Base-by-base conservation (phyloP, 2,888 invertebrate genomes). In the Drosophila phalerata region DNA sequence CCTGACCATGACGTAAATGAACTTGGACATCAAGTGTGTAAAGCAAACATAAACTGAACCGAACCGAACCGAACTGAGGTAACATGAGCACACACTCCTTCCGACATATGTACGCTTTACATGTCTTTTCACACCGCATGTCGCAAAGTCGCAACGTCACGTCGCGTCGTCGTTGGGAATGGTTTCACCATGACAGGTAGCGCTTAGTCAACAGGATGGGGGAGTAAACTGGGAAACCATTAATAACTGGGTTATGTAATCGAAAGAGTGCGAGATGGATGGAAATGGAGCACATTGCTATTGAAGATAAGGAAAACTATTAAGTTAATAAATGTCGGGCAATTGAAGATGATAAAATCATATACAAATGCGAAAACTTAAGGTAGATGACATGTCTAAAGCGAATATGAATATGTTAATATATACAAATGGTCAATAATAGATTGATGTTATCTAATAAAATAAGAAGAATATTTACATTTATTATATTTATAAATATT, bases 121-220 rank as follows among this genome's bases (percentile, higher is more conserved):
- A 84, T 85, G 75, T 85, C 71, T 70, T 78, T 69, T 11, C 66
- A 65, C 51, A 68, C 73, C 64, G 52, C 81, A 56, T 77, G 88
- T 81, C 89, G 85, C 70, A 82, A 74, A 88, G 88, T 79, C 88
- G 85, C 79, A 71, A 75, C 73, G 71, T 84, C 89, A 87, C 75
- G 87, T n/a, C 15, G 17, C 38, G 5, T 45, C 60, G 22, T 40
- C 45, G 10, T 28, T 19, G 47, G 22, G 19, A 61, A 37, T 38
- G 68, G 45, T 38, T 57, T 47, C 15, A 17, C 37, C 45, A 25
- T 37, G 57, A 57, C 45, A 61, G 38, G 45, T 32, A 52, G 47
- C 17, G 40, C 11, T 22, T 63, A 42, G 15, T 47, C 28, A 9
- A 13, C 43, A 47, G 34, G 49, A 49, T 28, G 51, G 13, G 19